Evolutionary conservation across 2,797 vertebrate genomes (phyloP).

Genomic region (Malacoctenus gilli): DNA sequence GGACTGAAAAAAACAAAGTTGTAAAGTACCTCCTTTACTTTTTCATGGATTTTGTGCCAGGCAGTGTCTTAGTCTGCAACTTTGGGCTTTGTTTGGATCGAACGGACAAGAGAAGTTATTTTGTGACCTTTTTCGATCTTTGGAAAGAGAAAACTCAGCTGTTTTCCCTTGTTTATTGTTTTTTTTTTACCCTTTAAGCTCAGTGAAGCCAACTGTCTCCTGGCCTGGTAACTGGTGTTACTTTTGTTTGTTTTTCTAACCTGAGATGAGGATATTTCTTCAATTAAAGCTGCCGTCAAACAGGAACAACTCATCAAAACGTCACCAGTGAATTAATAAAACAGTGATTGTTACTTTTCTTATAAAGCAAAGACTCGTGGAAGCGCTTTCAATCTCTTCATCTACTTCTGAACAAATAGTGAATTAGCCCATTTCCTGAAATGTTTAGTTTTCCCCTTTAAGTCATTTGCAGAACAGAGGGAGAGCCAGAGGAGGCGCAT

Average conservation of each 20-base stretch:
- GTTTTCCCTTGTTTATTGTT: too few relatives aligned
- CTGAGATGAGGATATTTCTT: too few relatives aligned
- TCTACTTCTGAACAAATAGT: conserved; percentile 6
- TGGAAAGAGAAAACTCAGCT: background rate
- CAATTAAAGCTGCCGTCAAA: too few relatives aligned
- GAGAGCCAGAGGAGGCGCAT: conserved; percentile 7
- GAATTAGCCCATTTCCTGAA: conserved; percentile 8
- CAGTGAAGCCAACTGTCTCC: too few relatives aligned
- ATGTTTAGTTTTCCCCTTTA: conserved; percentile 15
- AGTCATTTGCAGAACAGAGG: conserved; percentile 4
- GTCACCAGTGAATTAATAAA: too few relatives aligned
- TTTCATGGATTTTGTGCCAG: background rate
- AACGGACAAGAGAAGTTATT: background rate
- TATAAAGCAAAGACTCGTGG: too few relatives aligned
- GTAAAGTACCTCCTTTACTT: background rate
- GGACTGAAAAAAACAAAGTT: too few relatives aligned
- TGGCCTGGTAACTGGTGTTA: too few relatives aligned
- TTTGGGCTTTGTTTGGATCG: background rate
- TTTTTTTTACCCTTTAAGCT: too few relatives aligned
- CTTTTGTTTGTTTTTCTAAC: too few relatives aligned
- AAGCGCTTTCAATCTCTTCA: conserved; percentile 4
- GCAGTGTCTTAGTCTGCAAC: background rate
- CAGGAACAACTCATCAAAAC: too few relatives aligned
- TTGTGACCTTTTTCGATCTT: background rate
- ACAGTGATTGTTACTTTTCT: too few relatives aligned